phyloP scores from a whole-genome alignment of 2,797 vertebrate species.

The Typhlichthys eigenmanni region DNA sequence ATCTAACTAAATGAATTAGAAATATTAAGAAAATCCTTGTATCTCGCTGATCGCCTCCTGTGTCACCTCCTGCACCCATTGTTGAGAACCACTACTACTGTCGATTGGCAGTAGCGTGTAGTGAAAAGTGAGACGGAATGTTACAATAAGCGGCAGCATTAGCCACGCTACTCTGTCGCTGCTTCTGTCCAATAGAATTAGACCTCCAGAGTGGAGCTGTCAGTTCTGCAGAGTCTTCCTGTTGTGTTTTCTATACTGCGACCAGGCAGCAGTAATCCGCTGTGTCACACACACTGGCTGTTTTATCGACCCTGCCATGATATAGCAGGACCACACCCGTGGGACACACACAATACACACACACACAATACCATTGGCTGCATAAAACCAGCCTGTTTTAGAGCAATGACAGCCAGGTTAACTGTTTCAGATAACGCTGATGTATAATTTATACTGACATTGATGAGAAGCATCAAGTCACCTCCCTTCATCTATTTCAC shows the following conservation, averaged over 20 bases:
- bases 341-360: constrained; percentile 28
- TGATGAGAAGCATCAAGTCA: no score
- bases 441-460: no score
- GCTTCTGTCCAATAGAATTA: constrained; percentile 47
- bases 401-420: constrained; percentile 20
- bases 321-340: constrained; percentile 51
- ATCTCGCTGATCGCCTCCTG: no score
- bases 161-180: constrained; percentile 23
- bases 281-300: constrained; percentile 66
- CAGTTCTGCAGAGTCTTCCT: constrained; percentile 38
- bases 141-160: constrained; percentile 17
- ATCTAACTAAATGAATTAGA: no score
- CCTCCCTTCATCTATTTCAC: not conserved
- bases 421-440: not conserved
- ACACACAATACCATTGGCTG: constrained; percentile 7
- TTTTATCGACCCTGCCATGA: constrained; percentile 71
- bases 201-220: constrained; percentile 28
- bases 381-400: constrained; percentile 13
- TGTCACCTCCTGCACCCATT: no score
- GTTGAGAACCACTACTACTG: no score
- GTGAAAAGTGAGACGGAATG: constrained; percentile 35
- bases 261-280: constrained; percentile 69
- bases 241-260: constrained; percentile 43
- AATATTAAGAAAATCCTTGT: no score
- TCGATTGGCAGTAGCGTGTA: not conserved